A percentile compares a stretch with the other conserved stretches of the same genome.
Evolutionary conservation across 1,140 invertebrate genomes (phyloP).

Genomic region (Thaumatotibia leucotreta): DNA sequence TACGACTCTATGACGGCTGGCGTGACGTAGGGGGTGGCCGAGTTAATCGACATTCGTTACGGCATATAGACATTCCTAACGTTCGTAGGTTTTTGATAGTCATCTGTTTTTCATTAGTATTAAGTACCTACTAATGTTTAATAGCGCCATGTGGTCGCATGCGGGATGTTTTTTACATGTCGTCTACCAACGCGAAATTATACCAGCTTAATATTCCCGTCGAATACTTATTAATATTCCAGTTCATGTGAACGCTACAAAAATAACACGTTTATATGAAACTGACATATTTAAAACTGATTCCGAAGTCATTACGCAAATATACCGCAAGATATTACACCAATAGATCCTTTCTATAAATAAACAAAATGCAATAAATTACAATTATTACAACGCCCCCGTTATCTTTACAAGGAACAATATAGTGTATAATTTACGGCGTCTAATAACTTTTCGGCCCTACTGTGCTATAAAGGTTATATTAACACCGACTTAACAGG

Average conservation of each 20-base stretch:
- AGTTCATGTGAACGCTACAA: no score
- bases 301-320: not conserved
- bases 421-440: not conserved
- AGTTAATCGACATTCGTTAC: not conserved
- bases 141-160: not conserved
- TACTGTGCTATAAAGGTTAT: not conserved
- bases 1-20: not conserved
- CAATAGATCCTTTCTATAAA: not conserved
- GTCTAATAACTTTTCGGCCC: not conserved
- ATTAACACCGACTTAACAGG: conserved; percentile 6
- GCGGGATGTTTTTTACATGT: not conserved
- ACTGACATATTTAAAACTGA: not conserved
- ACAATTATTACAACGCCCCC: not conserved
- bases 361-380: not conserved
- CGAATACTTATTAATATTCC: no score
- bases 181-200: not conserved
- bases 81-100: not conserved
- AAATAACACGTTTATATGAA: no score
- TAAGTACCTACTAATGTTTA: not conserved
- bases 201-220: not conserved
- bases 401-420: conserved; percentile 5
- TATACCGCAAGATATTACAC: not conserved
- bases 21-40: conserved; percentile 4
- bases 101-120: not conserved
- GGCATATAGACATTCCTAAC: not conserved